Evolutionary conservation across 1,140 invertebrate genomes (phyloP).

Genomic region (Lepidurus arcticus): DNA sequence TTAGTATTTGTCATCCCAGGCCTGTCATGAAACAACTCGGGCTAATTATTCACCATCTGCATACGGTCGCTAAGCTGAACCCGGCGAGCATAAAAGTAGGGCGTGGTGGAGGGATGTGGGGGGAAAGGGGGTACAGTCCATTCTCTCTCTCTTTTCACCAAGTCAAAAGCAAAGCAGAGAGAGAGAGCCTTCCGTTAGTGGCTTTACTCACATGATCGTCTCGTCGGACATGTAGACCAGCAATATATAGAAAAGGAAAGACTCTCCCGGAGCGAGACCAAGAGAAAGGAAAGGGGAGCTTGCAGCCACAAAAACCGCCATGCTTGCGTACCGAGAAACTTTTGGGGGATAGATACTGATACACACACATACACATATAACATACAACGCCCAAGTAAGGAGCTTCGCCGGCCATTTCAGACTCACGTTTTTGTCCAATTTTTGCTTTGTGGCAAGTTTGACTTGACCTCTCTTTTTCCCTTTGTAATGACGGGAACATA

Average conservation of each 20-base stretch:
- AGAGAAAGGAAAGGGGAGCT: not conserved
- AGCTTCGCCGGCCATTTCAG: not conserved
- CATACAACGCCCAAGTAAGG: not conserved
- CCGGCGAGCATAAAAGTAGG: constrained; percentile 4
- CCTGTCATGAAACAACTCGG: not conserved
- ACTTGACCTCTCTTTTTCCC: not conserved
- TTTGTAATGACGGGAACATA: constrained; percentile 12
- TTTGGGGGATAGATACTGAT: not conserved
- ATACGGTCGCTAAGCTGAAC: not conserved
- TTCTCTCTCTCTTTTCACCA: not conserved
- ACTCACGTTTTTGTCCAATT: not conserved
- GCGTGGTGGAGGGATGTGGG: not conserved
- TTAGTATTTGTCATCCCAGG: too few relatives aligned
- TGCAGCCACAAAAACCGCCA: not conserved
- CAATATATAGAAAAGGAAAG: not conserved
- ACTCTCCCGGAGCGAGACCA: constrained; percentile 9
- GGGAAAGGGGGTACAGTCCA: constrained; percentile 8
- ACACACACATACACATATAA: not conserved
- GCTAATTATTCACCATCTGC: constrained; percentile 9
- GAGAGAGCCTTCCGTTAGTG: not conserved
- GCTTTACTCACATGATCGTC: not conserved
- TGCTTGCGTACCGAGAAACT: constrained; percentile 5
- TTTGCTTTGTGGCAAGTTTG: too few relatives aligned
- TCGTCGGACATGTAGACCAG: not conserved
- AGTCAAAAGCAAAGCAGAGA: not conserved